Base-by-base conservation (phyloP, 2,797 vertebrate genomes). In the Cygnus olor region DNA sequence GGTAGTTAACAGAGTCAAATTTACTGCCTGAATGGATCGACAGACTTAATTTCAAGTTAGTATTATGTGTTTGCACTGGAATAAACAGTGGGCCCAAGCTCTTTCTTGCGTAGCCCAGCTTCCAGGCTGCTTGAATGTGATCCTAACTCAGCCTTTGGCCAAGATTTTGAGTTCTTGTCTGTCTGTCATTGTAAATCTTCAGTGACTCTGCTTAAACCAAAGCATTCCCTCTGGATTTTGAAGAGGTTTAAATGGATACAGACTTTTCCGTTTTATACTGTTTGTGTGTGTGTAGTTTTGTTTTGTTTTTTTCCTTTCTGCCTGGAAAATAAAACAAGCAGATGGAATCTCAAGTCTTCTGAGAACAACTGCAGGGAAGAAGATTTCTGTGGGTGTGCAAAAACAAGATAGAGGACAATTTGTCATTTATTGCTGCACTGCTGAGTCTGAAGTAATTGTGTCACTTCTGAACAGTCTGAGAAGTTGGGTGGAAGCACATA, bases 381-480 rank as follows among this genome's bases (percentile, higher is more conserved):
- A 63, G 61, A 80, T 92, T 94, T 92, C 92, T 0, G 36, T 85
- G 84, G 69, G 88, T 88, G 90, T 92, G 84, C 79, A 92, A 85
- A 95, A 95, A 89, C 44, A 84, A 93, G 72, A 70, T 77, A 92
- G 76, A 95, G 69, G 86, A 96, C 88, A 89, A 89, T 90, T 61
- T 88, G 86, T 79, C 89, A 92, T 96, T 90, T 91, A 83, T 70
- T 92, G 69, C 69, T 92, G 68, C 76, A 79, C 82, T 88, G 86
- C 92, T 93, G 90, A 93, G 77, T 88, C 87, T 93, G 53, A 66
- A 95, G 82, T 68, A 93, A 96, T 90, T 79, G 70, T 91, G 69
- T 56, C 38, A 65, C 63, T 85, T 76, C 54, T 65, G 79, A 93
- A 82, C 61, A 89, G 45, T 16, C 45, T 85, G 45, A 91, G 63